Base-by-base conservation (phyloP, 2,797 vertebrate genomes). In the Schizothorax lantsangensis region DNA sequence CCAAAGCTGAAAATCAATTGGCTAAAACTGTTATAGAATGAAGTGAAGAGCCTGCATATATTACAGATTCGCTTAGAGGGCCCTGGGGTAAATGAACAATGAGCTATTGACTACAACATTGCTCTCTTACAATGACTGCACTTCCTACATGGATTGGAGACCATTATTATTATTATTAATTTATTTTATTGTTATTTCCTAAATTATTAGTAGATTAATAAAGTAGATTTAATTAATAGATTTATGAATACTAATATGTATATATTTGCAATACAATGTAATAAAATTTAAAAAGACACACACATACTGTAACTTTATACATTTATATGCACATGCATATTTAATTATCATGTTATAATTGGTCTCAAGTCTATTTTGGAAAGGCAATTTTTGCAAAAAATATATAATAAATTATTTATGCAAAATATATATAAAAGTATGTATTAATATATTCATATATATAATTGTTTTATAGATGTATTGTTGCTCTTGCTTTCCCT, bases 21-120 rank as follows among this genome's bases (percentile, higher is more conserved):
- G 77, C 85, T 87, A 79, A 49, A 74, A 85, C 81, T 83, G 87
- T 90, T 89, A 88, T 89, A 81, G 85, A 79, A 71, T 74, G 80
- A 78, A 64, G 72, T 73, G 66, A 82, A 72, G 84, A 84, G 80
- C 54, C 79, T 75, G 82, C 80, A 84, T 85, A 87, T 79, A 88
- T 89, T 86, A 83, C 30, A 81, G 75, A 82, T 86, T 54, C 52
- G 36, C 74, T 81, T 40, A 71, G 75, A 74, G 86, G 80, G 33
- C 68, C 82, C 52, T 43, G 38, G 71, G 71, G 66, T 71, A 90
- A 40, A 72, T 74, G 15, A 79, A 10, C 75, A 73, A 68, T 66
- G 57, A 74, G 57, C 57, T 66, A 54, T 66, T 86, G 79, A 81
- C 71, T 59, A 59, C 38, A 79, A 64, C 17, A 57, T 21, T 17